Conservation (phyloP, 23 tunicate genomes). For the Clavelina lepadiformis region DNA sequence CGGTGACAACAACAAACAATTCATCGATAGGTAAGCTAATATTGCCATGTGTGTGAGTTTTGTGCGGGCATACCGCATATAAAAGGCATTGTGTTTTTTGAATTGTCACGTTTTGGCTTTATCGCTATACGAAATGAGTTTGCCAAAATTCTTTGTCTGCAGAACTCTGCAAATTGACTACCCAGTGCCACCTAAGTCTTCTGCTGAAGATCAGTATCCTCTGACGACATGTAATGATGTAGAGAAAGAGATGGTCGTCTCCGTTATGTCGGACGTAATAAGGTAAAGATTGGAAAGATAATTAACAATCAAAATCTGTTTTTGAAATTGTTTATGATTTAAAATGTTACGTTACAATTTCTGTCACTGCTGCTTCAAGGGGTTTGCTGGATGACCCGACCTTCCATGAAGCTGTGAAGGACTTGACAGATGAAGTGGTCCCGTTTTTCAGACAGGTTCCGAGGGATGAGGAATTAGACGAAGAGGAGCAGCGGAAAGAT, state of each 20-base stretch:
- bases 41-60: too few relatives aligned
- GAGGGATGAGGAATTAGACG: conserved; percentile 28
- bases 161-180: conserved; percentile 67
- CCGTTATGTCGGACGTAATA: conserved; percentile 57
- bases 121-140: not conserved
- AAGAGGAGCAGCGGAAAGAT: conserved; percentile 1
- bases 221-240: conserved; percentile 52
- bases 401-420: conserved; percentile 43
- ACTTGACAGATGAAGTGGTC: conserved; percentile 29
- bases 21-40: conserved; percentile 82
- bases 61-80: too few relatives aligned
- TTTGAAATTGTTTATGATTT: not conserved
- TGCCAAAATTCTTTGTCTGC: not conserved
- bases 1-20: conserved; percentile 28
- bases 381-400: conserved; percentile 92
- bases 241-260: conserved; percentile 57
- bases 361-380: conserved; percentile 7
- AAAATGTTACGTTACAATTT: not conserved
- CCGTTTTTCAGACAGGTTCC: conserved; percentile 79
- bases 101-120: not conserved
- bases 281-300: too few relatives aligned
- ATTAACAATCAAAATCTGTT: too few relatives aligned
- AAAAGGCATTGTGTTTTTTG: too few relatives aligned
- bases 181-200: conserved; percentile 39
- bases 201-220: conserved; percentile 34